Conservation (phyloP, 1,140 invertebrate species). For the Sycophila sp. region DNA sequence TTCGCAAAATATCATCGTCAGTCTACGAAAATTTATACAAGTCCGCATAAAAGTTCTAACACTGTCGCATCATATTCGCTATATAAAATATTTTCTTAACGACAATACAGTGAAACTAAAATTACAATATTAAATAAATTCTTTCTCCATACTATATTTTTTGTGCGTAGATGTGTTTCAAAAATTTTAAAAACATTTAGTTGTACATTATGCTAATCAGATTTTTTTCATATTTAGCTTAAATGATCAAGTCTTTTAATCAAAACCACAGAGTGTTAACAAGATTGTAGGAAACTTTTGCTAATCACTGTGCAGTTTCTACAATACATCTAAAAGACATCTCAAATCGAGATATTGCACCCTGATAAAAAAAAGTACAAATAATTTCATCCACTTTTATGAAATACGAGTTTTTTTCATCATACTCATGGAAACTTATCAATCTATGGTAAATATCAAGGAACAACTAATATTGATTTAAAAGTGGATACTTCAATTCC, state of each 20-base stretch:
- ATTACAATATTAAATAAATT: not conserved
- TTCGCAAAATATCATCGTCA: too few relatives aligned
- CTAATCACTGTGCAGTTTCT: not conserved
- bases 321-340: not conserved
- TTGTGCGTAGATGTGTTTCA: not conserved
- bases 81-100: not conserved
- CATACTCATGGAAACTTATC: not conserved
- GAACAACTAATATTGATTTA: not conserved
- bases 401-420: not conserved
- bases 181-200: not conserved
- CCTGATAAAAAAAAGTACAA: slow-evolving; percentile 15
- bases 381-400: not conserved
- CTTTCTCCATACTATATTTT: too few relatives aligned
- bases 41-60: too few relatives aligned
- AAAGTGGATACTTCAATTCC: slow-evolving; percentile 10
- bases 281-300: not conserved
- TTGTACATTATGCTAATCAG: not conserved
- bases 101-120: not conserved
- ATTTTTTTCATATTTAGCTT: not conserved
- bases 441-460: too few relatives aligned
- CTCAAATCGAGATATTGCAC: not conserved
- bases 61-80: not conserved
- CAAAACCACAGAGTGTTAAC: not conserved
- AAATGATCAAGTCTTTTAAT: not conserved
- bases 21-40: too few relatives aligned